These are phyloP conservation scores for Drosophila neoperkinsi DNA, from an alignment of 2,888 invertebrate genomes.

Conservation along the genomic window DNA sequence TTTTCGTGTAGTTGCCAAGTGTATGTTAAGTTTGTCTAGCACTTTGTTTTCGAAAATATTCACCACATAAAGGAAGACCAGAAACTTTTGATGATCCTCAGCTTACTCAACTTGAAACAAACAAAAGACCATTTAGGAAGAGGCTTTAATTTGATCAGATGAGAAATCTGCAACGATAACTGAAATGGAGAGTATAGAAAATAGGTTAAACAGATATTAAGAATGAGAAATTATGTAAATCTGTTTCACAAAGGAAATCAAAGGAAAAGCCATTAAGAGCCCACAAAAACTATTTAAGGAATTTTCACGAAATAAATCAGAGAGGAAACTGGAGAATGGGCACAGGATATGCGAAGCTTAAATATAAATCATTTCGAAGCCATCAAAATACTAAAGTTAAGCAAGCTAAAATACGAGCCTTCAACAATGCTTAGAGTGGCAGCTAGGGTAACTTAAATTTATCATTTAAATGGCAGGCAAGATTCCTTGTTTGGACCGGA, in stretches of 20 bases:
- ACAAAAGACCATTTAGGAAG: background rate
- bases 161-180: background rate
- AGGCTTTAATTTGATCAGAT: background rate
- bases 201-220: background rate
- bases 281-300: background rate
- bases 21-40: conserved; percentile 1
- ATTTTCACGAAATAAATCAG: background rate
- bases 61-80: background rate
- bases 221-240: background rate
- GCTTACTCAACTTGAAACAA: background rate
- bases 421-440: background rate
- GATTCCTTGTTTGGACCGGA: conserved; percentile 28
- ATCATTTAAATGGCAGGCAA: conserved; percentile 6
- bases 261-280: background rate
- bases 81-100: conserved; percentile 1
- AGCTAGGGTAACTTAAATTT: conserved; percentile 31
- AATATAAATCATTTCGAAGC: background rate
- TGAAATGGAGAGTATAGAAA: background rate
- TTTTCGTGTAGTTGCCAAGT: conserved; percentile 14
- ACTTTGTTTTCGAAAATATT: background rate
- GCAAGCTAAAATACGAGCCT: background rate
- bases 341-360: background rate
- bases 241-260: background rate
- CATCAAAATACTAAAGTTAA: background rate
- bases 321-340: background rate